Conservation (phyloP, 1,140 invertebrate genomes). For the Parasteatoda tepidariorum region DNA sequence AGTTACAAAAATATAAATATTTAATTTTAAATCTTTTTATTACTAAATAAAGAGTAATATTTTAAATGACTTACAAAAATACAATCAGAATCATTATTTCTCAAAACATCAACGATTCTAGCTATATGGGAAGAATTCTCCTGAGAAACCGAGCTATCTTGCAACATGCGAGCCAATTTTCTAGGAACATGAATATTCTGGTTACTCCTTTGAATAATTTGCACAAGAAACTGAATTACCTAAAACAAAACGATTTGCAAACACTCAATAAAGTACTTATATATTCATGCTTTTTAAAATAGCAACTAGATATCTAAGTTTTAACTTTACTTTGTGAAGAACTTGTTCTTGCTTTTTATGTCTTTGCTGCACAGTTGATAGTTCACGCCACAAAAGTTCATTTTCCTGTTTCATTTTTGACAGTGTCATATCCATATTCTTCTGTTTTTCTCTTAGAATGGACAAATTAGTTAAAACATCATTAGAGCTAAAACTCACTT, state of each 20-base stretch:
- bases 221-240: constrained; percentile 88
- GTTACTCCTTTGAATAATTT: constrained; percentile 80
- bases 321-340: constrained; percentile 93
- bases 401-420: constrained; percentile 94
- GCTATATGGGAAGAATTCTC: background rate
- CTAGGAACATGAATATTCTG: constrained; percentile 66
- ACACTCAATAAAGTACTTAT: too few relatives aligned
- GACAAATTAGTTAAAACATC: constrained; percentile 88
- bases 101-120: background rate
- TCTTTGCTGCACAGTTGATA: constrained; percentile 89
- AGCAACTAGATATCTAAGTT: background rate
- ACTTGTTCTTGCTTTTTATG: constrained; percentile 97
- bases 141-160: constrained; percentile 7
- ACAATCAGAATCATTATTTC: constrained; percentile 63
- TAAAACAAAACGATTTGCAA: background rate
- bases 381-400: constrained; percentile 93
- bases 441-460: constrained; percentile 87
- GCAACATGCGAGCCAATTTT: constrained; percentile 62
- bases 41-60: too few relatives aligned
- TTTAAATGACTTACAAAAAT: background rate
- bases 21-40: too few relatives aligned
- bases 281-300: too few relatives aligned
- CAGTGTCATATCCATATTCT: constrained; percentile 85
- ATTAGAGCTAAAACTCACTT: background rate
- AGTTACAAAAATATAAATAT: too few relatives aligned